Evolutionary conservation across 1,140 invertebrate genomes (phyloP).

Genomic region (Caerostris extrusa): DNA sequence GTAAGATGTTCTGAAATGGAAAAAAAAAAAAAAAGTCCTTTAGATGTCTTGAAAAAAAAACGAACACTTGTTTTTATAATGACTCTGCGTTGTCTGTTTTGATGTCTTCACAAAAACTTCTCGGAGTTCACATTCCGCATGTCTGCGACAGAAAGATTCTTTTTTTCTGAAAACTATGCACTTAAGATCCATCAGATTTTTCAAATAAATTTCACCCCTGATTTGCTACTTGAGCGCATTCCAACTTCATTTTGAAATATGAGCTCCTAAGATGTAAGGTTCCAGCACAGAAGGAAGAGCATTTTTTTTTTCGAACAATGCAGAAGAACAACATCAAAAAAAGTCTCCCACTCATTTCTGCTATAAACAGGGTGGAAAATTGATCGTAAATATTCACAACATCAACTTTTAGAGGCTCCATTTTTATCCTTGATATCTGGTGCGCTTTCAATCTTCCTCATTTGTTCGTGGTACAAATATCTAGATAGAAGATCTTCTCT

Average conservation of each 20-base stretch:
- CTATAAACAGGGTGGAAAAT: conserved; percentile 62
- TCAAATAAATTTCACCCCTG: conserved; percentile 25
- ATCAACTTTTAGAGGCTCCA: conserved; percentile 4
- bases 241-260: conserved; percentile 58
- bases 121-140: background rate
- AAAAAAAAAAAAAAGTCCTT: background rate
- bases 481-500: conserved; percentile 7
- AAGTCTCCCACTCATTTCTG: conserved; percentile 11
- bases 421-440: conserved; percentile 20
- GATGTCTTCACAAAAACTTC: background rate
- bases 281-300: background rate
- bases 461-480: background rate
- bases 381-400: conserved; percentile 69
- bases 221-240: conserved; percentile 50
- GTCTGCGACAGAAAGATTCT: background rate
- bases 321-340: conserved; percentile 40
- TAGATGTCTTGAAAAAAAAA: background rate
- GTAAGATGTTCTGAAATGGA: too few relatives aligned
- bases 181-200: background rate
- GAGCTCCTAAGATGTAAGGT: conserved; percentile 39
- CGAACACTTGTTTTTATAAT: background rate
- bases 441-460: background rate
- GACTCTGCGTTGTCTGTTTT: background rate
- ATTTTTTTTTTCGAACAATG: background rate
- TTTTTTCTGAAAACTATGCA: background rate